Percentiles rank a stretch among this genome's conserved stretches.
These are phyloP conservation scores for Caranx ignobilis DNA, from an alignment of 2,113 vertebrate genomes.

Conservation along the genomic window DNA sequence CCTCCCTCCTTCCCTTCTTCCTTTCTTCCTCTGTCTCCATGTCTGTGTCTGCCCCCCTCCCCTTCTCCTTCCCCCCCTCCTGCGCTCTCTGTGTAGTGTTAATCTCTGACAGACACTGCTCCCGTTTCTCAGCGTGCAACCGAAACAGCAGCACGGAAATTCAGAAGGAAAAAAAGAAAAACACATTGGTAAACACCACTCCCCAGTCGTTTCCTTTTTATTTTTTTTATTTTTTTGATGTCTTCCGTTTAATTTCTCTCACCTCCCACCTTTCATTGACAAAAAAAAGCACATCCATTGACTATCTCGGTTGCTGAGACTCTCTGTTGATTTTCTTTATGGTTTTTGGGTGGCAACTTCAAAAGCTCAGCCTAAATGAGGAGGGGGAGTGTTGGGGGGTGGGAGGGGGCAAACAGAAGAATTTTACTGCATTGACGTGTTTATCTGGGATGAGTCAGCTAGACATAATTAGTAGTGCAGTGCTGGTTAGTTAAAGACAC, in stretches of 20 bases:
- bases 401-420: conserved; percentile 16
- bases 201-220: conserved; percentile 50
- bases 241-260: conserved; percentile 65
- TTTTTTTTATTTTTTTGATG: conserved; percentile 64
- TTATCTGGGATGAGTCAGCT: conserved; percentile 59
- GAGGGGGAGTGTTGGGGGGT: neutral
- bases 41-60: neutral
- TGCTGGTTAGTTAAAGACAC: conserved; percentile 19
- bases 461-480: conserved; percentile 37
- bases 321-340: conserved; percentile 39
- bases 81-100: conserved; percentile 58
- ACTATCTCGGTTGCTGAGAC: conserved; percentile 35
- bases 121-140: conserved; percentile 66
- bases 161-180: conserved; percentile 34
- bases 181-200: conserved; percentile 64
- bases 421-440: conserved; percentile 53
- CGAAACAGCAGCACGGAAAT: conserved; percentile 58
- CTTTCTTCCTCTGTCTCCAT: neutral
- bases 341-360: conserved; percentile 59
- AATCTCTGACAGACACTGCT: conserved; percentile 75
- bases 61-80: neutral
- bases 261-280: conserved; percentile 67
- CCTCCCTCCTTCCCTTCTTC: neutral
- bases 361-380: conserved; percentile 34
- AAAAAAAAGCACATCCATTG: conserved; percentile 41